Evolutionary conservation across 2,797 vertebrate species (phyloP).

Genomic region (Chelmon rostratus): DNA sequence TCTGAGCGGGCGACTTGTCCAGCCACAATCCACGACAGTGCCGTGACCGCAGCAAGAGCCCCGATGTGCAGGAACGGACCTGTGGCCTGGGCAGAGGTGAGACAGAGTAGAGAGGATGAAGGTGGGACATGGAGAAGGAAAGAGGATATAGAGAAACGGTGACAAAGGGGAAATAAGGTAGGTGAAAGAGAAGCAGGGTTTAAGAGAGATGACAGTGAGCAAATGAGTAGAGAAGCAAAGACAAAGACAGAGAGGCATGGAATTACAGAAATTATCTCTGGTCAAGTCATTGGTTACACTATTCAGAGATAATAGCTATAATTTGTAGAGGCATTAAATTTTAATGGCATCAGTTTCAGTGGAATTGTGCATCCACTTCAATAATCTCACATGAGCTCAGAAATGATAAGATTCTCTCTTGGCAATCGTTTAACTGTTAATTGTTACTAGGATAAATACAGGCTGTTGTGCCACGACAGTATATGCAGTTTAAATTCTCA

Average conservation of each 20-base stretch:
- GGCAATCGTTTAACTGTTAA: slow-evolving; percentile 9
- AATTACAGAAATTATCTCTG: slow-evolving; percentile 56
- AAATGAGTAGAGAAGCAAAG: slow-evolving; percentile 28
- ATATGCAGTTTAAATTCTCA: background rate
- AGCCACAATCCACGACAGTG: slow-evolving; percentile 94
- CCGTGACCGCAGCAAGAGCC: slow-evolving; percentile 89
- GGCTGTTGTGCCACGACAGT: background rate
- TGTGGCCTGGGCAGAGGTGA: slow-evolving; percentile 88
- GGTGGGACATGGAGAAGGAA: background rate
- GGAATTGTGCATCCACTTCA: slow-evolving; percentile 21
- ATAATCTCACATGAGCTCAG: slow-evolving; percentile 38
- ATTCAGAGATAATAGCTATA: slow-evolving; percentile 55
- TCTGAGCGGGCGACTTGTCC: slow-evolving; percentile 93
- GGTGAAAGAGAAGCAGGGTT: background rate
- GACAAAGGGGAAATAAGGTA: background rate
- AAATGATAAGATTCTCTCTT: slow-evolving; percentile 35
- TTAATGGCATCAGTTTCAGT: slow-evolving; percentile 35
- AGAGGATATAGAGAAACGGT: slow-evolving; percentile 3
- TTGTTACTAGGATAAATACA: background rate
- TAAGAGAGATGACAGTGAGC: slow-evolving; percentile 1
- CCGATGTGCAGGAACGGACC: slow-evolving; percentile 97
- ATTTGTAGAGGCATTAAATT: slow-evolving; percentile 48
- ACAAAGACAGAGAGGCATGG: slow-evolving; percentile 4
- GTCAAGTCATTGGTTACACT: slow-evolving; percentile 33
- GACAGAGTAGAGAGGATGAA: background rate